Percentiles rank a stretch among this genome's conserved stretches.
Conservation (phyloP, 1,140 invertebrate species). For the Venustaconcha ellipsiformis region DNA sequence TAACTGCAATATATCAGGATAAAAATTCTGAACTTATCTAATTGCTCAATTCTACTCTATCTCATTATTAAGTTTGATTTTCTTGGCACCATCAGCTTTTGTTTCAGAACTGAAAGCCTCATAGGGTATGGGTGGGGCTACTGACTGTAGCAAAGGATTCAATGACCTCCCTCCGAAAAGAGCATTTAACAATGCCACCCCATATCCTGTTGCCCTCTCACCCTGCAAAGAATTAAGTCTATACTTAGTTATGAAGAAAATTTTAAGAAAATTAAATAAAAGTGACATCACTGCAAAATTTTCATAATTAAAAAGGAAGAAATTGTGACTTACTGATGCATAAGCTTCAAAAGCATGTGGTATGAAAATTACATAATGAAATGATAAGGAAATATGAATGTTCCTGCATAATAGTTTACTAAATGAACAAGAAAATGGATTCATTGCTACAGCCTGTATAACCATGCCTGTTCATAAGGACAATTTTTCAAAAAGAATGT, state of each 20-base stretch:
- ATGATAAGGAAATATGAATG: neutral
- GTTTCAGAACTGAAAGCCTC: too few species aligned
- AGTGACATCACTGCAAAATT: neutral
- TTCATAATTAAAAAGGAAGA: neutral
- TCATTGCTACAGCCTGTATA: too few species aligned
- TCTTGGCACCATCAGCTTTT: too few species aligned
- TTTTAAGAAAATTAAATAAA: neutral
- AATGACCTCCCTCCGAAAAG: slow-evolving; percentile 77
- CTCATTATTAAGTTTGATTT: too few species aligned
- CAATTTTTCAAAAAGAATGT: too few species aligned
- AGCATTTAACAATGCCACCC: slow-evolving; percentile 81
- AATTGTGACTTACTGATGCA: too few species aligned
- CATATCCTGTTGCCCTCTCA: slow-evolving; percentile 90
- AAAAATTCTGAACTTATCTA: too few species aligned
- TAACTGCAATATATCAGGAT: too few species aligned
- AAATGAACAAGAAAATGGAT: too few species aligned
- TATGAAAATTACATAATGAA: neutral
- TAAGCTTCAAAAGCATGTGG: neutral
- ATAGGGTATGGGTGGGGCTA: slow-evolving; percentile 42
- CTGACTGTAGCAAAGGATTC: slow-evolving; percentile 52
- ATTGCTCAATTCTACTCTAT: too few species aligned
- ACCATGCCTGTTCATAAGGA: too few species aligned
- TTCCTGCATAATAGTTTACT: too few species aligned
- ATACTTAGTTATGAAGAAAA: neutral
- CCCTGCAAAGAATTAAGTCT: slow-evolving; percentile 74